A percentile compares a stretch with the other conserved stretches of the same genome.
phyloP scores from a whole-genome alignment of 2,888 invertebrate genomes.

The Agriotes lineatus region DNA sequence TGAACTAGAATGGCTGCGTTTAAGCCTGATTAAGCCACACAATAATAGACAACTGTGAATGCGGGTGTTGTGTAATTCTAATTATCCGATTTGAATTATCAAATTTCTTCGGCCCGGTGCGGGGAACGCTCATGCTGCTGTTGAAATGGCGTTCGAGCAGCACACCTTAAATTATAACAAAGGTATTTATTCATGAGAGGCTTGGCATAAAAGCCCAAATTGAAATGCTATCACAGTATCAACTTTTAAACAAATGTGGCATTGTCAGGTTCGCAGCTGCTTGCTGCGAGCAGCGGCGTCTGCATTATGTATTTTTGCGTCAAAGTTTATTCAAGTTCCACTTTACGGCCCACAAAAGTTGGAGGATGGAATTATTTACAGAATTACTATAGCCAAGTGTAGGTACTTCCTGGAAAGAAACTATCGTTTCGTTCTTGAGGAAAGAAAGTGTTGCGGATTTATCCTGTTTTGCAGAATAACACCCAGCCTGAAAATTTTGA shows the following conservation, averaged over 20 bases:
- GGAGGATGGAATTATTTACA: constrained; percentile 2
- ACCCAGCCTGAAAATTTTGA: too few relatives aligned
- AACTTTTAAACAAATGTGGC: constrained; percentile 49
- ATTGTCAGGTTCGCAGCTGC: constrained; percentile 50
- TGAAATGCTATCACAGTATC: constrained; percentile 51
- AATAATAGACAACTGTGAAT: constrained; percentile 6
- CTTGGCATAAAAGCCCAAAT: constrained; percentile 51
- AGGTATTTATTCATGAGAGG: constrained; percentile 53
- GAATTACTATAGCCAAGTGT: neutral
- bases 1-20: constrained; percentile 1
- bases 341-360: constrained; percentile 13
- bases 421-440: neutral
- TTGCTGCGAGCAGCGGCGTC: constrained; percentile 10
- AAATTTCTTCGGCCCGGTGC: constrained; percentile 25
- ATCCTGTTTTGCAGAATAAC: too few relatives aligned
- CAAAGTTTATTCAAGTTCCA: constrained; percentile 12
- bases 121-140: constrained; percentile 13
- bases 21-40: neutral
- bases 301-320: constrained; percentile 12
- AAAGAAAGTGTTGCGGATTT: neutral
- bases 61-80: constrained; percentile 27
- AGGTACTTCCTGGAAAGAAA: neutral
- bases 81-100: constrained; percentile 30
- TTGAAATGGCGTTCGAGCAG: constrained; percentile 39
- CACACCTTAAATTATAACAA: constrained; percentile 55